These are phyloP conservation scores for Nymphalis polychloros DNA, from an alignment of 2,888 invertebrate species.

Conservation along the genomic window DNA sequence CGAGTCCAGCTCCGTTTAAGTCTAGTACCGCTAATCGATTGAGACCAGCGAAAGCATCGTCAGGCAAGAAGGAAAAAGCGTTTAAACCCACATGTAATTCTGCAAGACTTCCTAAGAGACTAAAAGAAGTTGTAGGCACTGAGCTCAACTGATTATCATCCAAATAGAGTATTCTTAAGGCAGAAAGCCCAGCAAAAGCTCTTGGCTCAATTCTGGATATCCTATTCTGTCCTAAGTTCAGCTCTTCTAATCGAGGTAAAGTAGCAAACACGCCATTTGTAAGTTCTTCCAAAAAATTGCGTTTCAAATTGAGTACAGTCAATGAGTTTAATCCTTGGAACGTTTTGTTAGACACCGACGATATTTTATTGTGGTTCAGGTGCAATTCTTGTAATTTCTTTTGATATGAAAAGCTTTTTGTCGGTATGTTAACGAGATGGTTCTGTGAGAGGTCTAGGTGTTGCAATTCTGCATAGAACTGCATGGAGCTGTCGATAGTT, in stretches of 20 bases:
- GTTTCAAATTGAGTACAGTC: conserved; percentile 89
- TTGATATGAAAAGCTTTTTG: conserved; percentile 89
- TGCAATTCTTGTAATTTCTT: conserved; percentile 91
- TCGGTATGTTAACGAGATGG: conserved; percentile 90
- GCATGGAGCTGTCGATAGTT: conserved; percentile 93
- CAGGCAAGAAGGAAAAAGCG: conserved; percentile 88
- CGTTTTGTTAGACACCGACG: conserved; percentile 89
- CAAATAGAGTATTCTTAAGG: conserved; percentile 89
- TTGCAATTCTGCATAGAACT: conserved; percentile 92
- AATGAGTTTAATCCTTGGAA: conserved; percentile 89
- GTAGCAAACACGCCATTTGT: conserved; percentile 88
- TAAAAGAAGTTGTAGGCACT: conserved; percentile 88
- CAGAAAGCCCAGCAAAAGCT: conserved; percentile 88
- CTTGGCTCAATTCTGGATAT: conserved; percentile 89
- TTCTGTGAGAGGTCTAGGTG: conserved; percentile 93
- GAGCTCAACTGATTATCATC: conserved; percentile 91
- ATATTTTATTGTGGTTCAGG: conserved; percentile 92
- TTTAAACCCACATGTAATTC: conserved; percentile 93
- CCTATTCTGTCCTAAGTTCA: conserved; percentile 92
- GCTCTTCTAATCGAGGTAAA: conserved; percentile 89
- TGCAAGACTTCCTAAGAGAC: conserved; percentile 88
- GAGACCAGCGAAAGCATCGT: conserved; percentile 89
- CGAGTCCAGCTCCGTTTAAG: conserved; percentile 89
- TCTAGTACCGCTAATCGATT: conserved; percentile 89
- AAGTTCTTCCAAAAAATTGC: conserved; percentile 91